Evolutionary conservation across 2,888 invertebrate species (phyloP).

Genomic region (Chaitophorus viminalis): DNA sequence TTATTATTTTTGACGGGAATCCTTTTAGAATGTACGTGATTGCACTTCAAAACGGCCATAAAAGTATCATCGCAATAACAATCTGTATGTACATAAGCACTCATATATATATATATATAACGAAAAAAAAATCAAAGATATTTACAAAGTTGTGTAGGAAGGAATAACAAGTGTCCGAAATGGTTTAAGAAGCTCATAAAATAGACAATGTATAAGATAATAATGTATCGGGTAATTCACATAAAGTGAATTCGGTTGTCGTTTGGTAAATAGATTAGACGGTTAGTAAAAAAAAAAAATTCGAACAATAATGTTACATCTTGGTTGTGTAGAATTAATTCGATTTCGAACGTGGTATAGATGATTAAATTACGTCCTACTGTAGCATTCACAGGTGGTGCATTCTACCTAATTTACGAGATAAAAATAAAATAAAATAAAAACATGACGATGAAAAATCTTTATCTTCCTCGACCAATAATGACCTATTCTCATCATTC

Average conservation of each 20-base stretch:
- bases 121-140: not conserved
- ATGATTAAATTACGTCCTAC: not conserved
- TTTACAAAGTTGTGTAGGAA: not conserved
- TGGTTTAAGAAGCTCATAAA: not conserved
- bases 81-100: not conserved
- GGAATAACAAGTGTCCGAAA: not conserved
- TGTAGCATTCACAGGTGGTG: not conserved
- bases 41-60: not conserved
- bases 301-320: not conserved
- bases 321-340: not conserved
- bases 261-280: not conserved
- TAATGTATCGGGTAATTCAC: not conserved
- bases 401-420: not conserved
- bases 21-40: slow-evolving; percentile 17
- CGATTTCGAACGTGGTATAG: not conserved
- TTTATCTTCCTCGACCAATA: not conserved
- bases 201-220: not conserved
- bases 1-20: slow-evolving; percentile 1
- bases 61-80: slow-evolving; percentile 11
- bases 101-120: not conserved
- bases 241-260: not conserved
- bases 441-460: not conserved
- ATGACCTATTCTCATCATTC: not conserved
- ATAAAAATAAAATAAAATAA: not conserved
- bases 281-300: not conserved